Percentiles rank a stretch among this genome's conserved stretches.
Evolutionary conservation across 2,888 invertebrate species (phyloP).

Genomic region (Caenorhabditis japonica): DNA sequence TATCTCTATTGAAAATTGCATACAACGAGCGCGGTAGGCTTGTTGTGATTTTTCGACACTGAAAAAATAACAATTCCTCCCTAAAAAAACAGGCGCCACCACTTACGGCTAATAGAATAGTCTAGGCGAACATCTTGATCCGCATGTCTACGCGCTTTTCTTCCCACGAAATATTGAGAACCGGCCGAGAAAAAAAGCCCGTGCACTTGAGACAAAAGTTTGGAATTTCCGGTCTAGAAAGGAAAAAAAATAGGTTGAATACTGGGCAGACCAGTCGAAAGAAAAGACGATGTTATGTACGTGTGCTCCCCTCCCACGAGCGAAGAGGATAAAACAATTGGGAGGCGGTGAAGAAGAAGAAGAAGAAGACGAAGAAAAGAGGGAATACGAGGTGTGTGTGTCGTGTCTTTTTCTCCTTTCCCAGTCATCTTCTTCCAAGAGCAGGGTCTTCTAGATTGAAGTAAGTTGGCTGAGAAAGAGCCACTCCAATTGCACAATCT

Average conservation of each 20-base stretch:
- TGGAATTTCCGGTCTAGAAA: constrained; percentile 50
- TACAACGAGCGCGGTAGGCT: too few species aligned
- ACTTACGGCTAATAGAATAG: constrained; percentile 37
- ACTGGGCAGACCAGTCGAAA: constrained; percentile 27
- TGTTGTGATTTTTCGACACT: too few species aligned
- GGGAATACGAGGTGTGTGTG: constrained; percentile 47
- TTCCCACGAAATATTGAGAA: too few species aligned
- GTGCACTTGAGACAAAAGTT: constrained; percentile 42
- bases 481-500: constrained; percentile 35
- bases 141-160: too few species aligned
- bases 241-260: constrained; percentile 28
- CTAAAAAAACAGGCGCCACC: constrained; percentile 5
- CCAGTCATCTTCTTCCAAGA: too few species aligned
- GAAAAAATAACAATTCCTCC: constrained; percentile 4
- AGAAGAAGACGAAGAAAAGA: constrained; percentile 38
- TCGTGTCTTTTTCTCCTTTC: too few species aligned
- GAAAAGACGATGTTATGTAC: constrained; percentile 31
- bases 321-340: constrained; percentile 49
- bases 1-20: too few species aligned
- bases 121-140: constrained; percentile 40
- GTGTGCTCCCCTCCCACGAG: constrained; percentile 33
- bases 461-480: constrained; percentile 16
- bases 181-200: constrained; percentile 8
- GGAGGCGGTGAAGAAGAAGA: constrained; percentile 24
- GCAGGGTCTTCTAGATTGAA: constrained; percentile 44